Conservation (phyloP, 2,797 vertebrate genomes). For the Distichodus sexfasciatus region DNA sequence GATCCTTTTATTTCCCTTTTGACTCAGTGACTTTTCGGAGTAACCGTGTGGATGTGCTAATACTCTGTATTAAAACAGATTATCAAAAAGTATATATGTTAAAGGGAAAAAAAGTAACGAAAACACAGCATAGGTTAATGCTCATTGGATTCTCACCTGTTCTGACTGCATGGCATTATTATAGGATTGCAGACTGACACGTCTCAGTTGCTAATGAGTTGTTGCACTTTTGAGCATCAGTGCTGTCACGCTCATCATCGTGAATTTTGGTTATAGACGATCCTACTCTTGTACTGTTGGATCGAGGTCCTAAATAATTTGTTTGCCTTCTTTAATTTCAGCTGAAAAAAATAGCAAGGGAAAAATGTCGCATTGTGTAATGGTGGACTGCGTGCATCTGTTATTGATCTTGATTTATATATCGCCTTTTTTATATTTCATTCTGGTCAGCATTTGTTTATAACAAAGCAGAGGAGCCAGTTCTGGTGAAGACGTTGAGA, state of each 20-base stretch:
- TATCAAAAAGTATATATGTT: constrained; percentile 54
- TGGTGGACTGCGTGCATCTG: constrained; percentile 32
- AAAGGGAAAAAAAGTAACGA: constrained; percentile 50
- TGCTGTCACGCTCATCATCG: constrained; percentile 78
- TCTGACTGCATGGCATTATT: constrained; percentile 91
- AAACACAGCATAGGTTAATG: constrained; percentile 67
- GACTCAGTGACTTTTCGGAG: constrained; percentile 82
- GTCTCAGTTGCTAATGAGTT: constrained; percentile 78
- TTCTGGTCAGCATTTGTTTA: constrained; percentile 31
- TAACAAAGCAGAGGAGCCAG: constrained; percentile 10
- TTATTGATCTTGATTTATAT: constrained; percentile 24
- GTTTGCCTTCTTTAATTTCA: constrained; percentile 51
- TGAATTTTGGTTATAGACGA: constrained; percentile 69
- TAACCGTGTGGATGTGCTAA: constrained; percentile 83
- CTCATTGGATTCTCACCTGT: constrained; percentile 62
- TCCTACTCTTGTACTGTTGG: constrained; percentile 58
- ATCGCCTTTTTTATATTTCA: constrained; percentile 45
- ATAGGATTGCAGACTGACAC: constrained; percentile 82
- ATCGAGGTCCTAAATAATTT: constrained; percentile 52
- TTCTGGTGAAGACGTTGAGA: background rate
- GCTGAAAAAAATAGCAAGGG: constrained; percentile 43
- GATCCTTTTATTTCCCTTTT: constrained; percentile 65
- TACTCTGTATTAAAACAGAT: constrained; percentile 74
- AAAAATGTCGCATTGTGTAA: constrained; percentile 35
- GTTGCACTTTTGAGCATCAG: constrained; percentile 79